phyloP scores from a whole-genome alignment of 2,888 invertebrate species.

The Eupithecia vulgata region DNA sequence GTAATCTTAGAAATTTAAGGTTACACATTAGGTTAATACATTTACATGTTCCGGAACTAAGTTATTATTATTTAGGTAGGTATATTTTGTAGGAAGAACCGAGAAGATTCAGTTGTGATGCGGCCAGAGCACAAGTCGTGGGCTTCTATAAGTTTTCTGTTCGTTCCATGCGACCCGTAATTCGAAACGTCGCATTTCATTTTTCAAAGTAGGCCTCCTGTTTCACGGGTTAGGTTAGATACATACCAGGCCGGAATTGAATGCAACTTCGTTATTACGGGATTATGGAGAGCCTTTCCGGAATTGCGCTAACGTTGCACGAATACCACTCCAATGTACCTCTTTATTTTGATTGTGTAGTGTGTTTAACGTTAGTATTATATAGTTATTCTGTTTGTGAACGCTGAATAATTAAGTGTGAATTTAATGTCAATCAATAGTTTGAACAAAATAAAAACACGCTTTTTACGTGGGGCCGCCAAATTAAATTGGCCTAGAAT shows the following conservation, averaged over 20 bases:
- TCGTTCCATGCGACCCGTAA: neutral
- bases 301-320: conserved; percentile 3
- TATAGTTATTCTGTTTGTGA: too few relatives aligned
- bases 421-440: too few relatives aligned
- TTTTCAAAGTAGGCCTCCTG: neutral
- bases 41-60: neutral
- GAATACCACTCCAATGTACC: neutral
- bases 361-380: neutral
- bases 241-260: conserved; percentile 27
- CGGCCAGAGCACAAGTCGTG: neutral
- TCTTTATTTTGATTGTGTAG: neutral
- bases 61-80: neutral
- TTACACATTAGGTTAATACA: neutral
- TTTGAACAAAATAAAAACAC: too few relatives aligned
- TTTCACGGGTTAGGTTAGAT: conserved; percentile 20
- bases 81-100: neutral
- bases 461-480: too few relatives aligned
- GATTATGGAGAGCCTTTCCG: conserved; percentile 19
- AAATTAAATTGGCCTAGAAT: too few relatives aligned
- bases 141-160: neutral
- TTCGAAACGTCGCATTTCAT: neutral
- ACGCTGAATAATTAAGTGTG: neutral
- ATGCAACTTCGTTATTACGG: conserved; percentile 33
- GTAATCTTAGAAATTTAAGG: neutral
- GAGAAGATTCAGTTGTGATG: neutral